These are phyloP conservation scores for Pseudomugil gertrudae DNA, from an alignment of 2,797 vertebrate species.

Conservation along the genomic window DNA sequence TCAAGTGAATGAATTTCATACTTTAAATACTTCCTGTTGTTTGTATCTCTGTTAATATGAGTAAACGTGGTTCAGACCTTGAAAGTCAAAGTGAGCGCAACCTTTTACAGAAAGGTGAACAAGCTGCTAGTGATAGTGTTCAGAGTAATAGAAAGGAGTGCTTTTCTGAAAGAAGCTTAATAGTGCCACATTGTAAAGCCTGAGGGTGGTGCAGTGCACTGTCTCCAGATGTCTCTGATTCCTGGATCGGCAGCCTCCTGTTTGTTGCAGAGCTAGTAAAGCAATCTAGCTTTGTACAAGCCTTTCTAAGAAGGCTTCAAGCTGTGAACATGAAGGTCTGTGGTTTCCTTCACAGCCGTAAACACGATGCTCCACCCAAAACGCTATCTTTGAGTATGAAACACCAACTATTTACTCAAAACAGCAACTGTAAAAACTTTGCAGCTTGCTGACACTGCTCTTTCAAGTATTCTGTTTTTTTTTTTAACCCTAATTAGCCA, in stretches of 20 bases:
- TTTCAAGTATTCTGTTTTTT: slow-evolving; percentile 14
- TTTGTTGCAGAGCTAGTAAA: slow-evolving; percentile 70
- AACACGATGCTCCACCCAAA: slow-evolving; percentile 45
- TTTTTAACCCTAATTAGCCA: slow-evolving; percentile 36
- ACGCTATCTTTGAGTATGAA: slow-evolving; percentile 42
- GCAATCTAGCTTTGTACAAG: slow-evolving; percentile 45
- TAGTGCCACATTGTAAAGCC: slow-evolving; percentile 24
- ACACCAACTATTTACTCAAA: slow-evolving; percentile 49
- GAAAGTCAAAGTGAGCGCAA: background rate
- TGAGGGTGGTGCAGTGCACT: slow-evolving; percentile 26
- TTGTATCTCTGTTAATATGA: background rate
- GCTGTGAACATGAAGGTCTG: slow-evolving; percentile 62
- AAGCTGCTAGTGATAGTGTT: background rate
- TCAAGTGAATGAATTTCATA: no score
- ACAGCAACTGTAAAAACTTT: slow-evolving; percentile 50
- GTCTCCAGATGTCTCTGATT: slow-evolving; percentile 59
- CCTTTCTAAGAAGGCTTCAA: slow-evolving; percentile 55
- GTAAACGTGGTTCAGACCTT: background rate
- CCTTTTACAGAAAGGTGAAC: background rate
- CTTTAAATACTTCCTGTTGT: background rate
- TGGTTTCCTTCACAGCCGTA: slow-evolving; percentile 57
- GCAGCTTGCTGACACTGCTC: slow-evolving; percentile 55
- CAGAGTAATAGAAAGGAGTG: background rate
- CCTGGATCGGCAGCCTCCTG: slow-evolving; percentile 65
- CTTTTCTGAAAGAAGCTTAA: background rate